Evolutionary conservation across 2,888 invertebrate genomes (phyloP), one percentile per base, ranked within the genome.

Genomic region (Amphipyra tragopoginis): DNA sequence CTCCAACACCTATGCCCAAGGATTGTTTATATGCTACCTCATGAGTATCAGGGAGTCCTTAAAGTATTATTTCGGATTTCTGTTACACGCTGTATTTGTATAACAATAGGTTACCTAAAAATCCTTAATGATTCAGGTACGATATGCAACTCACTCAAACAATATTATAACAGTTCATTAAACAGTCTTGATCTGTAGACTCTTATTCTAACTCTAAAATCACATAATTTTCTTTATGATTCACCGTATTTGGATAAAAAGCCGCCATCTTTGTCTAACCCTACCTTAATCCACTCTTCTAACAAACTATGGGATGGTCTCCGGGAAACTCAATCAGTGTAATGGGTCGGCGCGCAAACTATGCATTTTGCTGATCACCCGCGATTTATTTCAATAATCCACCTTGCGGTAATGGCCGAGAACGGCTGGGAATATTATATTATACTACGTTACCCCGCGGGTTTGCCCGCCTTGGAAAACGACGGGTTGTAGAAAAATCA

Each of bases 331-430:
- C 83, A 88, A 91, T 91, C 87, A 85, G 73, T 70, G 80, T 91
- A 91, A 91, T 91, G 89, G 89, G 40, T 55, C 73, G 63, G 62
- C 69, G 75, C 79, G 79, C 84, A 82, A 82, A 84, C 85, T 87
- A 86, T 89, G 88, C 87, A 89, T 89, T 90, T 87, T 64, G 81
- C 81, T 90, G 90, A 91, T 90, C 88, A 87, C 85, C 75, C 63
- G 61, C 87, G 86, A 90, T 91, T 90, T 90, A 87, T 91, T 90
- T 91, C 91, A 91, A 90, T 91, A 90, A 83, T 82, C 85, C 83
- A 72, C 74, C 75, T 68, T 52, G 55, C 62, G 55, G 78, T 86
- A 86, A 87, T 86, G 74, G 80, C 71, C 59, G 75, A 61, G 75
- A 76, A 70, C 69, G 75, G 77, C 65, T 63, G 52, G 62, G 75